Percentiles rank a stretch among this genome's conserved stretches.
phyloP scores from a whole-genome alignment of 2,797 vertebrate species.

The Oophaga sylvatica region DNA sequence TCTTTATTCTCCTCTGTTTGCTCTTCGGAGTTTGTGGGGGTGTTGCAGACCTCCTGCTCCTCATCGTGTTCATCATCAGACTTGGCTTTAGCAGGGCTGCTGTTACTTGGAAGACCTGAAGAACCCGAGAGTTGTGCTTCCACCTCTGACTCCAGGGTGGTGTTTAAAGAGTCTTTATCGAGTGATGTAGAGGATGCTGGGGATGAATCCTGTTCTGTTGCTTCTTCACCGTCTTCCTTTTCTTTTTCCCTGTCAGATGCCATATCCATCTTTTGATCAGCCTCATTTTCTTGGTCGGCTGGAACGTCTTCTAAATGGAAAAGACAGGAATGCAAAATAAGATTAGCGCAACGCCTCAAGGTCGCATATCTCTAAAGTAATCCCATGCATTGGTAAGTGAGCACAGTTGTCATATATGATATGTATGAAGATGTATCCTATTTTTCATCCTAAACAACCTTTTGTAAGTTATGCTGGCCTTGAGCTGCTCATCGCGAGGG shows the following conservation, averaged over 20 bases:
- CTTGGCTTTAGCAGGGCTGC: conserved; percentile 28
- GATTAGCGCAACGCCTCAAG: background rate
- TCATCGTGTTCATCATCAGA: background rate
- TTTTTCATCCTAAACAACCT: too few species aligned
- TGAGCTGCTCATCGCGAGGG: too few species aligned
- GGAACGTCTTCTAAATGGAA: conserved; percentile 48
- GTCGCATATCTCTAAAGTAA: background rate
- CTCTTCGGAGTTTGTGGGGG: background rate
- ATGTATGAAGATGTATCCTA: too few species aligned
- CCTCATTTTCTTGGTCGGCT: conserved; percentile 39
- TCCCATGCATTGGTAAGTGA: too few species aligned
- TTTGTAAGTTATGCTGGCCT: too few species aligned
- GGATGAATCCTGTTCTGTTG: conserved; percentile 43
- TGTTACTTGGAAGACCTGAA: conserved; percentile 54
- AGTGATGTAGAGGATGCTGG: background rate
- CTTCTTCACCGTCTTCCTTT: conserved; percentile 37
- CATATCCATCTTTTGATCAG: conserved; percentile 50
- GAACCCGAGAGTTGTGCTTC: conserved; percentile 36
- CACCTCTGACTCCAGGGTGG: conserved; percentile 14
- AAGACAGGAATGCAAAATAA: background rate
- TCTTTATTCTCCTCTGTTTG: background rate
- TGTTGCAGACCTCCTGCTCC: background rate
- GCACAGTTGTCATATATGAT: too few species aligned
- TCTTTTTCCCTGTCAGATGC: conserved; percentile 52
- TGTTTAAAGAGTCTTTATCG: background rate